Evolutionary conservation across 2,888 invertebrate species (phyloP), one percentile per base, ranked within the genome.

Genomic region (Scrobipalpa costella): DNA sequence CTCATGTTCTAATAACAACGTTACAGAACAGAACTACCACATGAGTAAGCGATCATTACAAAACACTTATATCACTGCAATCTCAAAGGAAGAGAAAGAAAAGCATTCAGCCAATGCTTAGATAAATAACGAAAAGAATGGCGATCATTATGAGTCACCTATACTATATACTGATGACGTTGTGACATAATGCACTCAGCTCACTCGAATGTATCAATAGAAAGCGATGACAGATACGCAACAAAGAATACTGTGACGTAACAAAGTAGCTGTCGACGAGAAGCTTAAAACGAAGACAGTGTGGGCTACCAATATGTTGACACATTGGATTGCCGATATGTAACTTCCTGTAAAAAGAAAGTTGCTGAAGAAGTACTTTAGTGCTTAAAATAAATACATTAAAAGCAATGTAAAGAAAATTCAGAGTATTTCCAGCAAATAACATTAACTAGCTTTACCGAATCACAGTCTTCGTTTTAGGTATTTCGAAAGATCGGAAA

Each of bases 201-300:
- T 55, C 55, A 55, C 34, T 55, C 47, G 60, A 60, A 60, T 49
- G 49, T 47, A 62, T 57, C 57, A 36, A 62, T 63, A 63, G 58
- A 63, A 55, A 63, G 58, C 44, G 61, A 52, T 61, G 61, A 61
- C 50, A 61, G 58, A 58, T 40, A 40, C 58, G 58, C 58, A 58
- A 40, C 50, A 38, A 49, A 61, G 50, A 17, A 59, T n/a, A 65
- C 68, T 62, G 71, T 77, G 77, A 74, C 72, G 75, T 74, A 74
- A 77, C 70, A 68, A 70, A 73, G 74, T 75, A 72, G 71, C 67
- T 63, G 44, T n/a, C 44, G 15, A 13, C 55, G 17, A 7, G 15
- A 34, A 55, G 55, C 33, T n/a, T 21, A 19, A 9, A 50, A 55
- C n/a, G 55, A n/a, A 34, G 34, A n/a, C 2, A 7, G 34, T 33